Evolutionary conservation across 1,140 invertebrate genomes (phyloP).

Genomic region (Mactra quadrangularis): DNA sequence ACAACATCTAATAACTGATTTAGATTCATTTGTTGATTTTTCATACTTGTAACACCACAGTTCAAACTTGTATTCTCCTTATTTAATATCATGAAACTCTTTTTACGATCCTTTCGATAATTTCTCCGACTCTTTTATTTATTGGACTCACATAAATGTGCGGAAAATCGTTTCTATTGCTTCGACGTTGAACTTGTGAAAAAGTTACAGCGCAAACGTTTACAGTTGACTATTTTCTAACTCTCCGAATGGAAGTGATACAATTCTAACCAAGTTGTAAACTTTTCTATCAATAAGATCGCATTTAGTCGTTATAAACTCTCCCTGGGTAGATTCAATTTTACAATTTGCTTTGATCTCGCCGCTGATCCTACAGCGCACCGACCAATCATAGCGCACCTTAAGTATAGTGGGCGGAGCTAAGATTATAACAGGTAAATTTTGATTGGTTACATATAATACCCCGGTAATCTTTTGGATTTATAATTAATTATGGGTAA

Average conservation of each 20-base stretch:
- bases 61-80: slow-evolving; percentile 52
- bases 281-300: slow-evolving; percentile 54
- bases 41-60: slow-evolving; percentile 47
- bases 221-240: slow-evolving; percentile 44
- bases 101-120: slow-evolving; percentile 49
- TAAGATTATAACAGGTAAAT: neutral
- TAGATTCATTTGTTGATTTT: slow-evolving; percentile 60
- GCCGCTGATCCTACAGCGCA: slow-evolving; percentile 11
- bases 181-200: slow-evolving; percentile 40
- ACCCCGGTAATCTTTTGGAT: neutral
- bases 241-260: slow-evolving; percentile 43
- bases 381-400: slow-evolving; percentile 21
- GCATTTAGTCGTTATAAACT: slow-evolving; percentile 59
- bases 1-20: slow-evolving; percentile 49
- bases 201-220: slow-evolving; percentile 36
- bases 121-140: slow-evolving; percentile 49
- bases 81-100: slow-evolving; percentile 26
- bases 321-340: slow-evolving; percentile 50
- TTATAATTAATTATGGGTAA: neutral
- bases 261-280: slow-evolving; percentile 60
- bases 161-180: slow-evolving; percentile 44
- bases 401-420: slow-evolving; percentile 18
- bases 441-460: slow-evolving; percentile 31
- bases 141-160: slow-evolving; percentile 63
- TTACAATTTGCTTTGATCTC: slow-evolving; percentile 58